These are phyloP conservation scores for Embiotoca jacksoni DNA, from an alignment of 2,113 vertebrate genomes.

Conservation along the genomic window DNA sequence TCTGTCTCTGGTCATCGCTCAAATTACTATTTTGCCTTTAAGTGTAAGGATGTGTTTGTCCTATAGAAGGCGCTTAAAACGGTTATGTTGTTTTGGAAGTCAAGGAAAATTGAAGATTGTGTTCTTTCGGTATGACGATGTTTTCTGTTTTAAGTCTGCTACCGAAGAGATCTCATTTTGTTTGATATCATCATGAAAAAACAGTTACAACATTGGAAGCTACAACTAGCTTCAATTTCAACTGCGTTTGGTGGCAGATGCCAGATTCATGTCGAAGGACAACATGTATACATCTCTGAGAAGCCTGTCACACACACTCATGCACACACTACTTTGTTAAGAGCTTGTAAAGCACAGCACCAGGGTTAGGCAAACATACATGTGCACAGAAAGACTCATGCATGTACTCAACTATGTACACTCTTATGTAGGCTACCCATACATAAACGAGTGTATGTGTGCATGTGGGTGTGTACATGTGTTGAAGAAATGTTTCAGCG, in stretches of 20 bases:
- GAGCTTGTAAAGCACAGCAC: constrained; percentile 18
- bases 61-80: too few relatives aligned
- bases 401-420: not conserved
- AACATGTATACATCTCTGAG: not conserved
- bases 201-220: constrained; percentile 2
- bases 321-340: not conserved
- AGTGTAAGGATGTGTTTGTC: too few relatives aligned
- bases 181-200: not conserved
- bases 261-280: not conserved
- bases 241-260: constrained; percentile 26
- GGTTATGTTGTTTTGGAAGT: too few relatives aligned
- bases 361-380: constrained; percentile 13
- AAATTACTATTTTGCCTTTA: too few relatives aligned
- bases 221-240: too few relatives aligned
- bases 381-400: not conserved
- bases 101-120: too few relatives aligned
- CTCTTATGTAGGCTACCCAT: not conserved
- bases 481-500: constrained; percentile 61
- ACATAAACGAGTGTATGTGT: constrained; percentile 1
- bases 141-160: too few relatives aligned
- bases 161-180: not conserved
- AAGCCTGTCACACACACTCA: not conserved
- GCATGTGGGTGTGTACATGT: not conserved
- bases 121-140: too few relatives aligned
- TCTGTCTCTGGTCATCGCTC: too few relatives aligned